Conservation (phyloP, 2,113 vertebrate genomes). For the Coturnix japonica region DNA sequence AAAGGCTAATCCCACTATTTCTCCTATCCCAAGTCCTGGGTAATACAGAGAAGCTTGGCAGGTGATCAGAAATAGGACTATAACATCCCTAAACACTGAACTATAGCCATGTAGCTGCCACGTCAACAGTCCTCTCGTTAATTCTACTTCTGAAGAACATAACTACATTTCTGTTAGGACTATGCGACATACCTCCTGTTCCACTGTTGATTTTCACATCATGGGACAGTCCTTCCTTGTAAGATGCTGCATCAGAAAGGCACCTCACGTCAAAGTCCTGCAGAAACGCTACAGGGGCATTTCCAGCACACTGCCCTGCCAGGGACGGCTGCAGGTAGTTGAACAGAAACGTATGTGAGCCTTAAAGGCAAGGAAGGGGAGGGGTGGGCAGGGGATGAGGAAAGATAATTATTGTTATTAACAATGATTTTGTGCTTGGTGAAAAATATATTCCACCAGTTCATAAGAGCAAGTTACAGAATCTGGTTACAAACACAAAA, state of each 20-base stretch:
- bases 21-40: neutral
- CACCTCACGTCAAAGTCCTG: conserved; percentile 81
- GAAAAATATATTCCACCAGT: neutral
- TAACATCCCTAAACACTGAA: neutral
- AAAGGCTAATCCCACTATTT: neutral
- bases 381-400: too few species aligned
- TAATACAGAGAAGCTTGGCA: neutral
- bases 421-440: too few species aligned
- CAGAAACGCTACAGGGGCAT: conserved; percentile 87
- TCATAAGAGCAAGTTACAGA: neutral
- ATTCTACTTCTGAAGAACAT: neutral
- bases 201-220: conserved; percentile 23
- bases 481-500: neutral
- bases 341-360: neutral
- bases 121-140: neutral
- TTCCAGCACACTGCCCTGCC: conserved; percentile 81
- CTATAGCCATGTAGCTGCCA: fast-evolving
- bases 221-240: neutral
- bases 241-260: conserved; percentile 54
- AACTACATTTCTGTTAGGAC: neutral
- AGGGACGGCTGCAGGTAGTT: conserved; percentile 75
- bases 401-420: too few species aligned
- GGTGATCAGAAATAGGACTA: neutral
- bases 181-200: conserved; percentile 59
- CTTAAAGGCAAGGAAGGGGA: neutral